Base-by-base conservation (phyloP, 53 echinoderm and acorn worm species). In the Temnopleurus reevesii region DNA sequence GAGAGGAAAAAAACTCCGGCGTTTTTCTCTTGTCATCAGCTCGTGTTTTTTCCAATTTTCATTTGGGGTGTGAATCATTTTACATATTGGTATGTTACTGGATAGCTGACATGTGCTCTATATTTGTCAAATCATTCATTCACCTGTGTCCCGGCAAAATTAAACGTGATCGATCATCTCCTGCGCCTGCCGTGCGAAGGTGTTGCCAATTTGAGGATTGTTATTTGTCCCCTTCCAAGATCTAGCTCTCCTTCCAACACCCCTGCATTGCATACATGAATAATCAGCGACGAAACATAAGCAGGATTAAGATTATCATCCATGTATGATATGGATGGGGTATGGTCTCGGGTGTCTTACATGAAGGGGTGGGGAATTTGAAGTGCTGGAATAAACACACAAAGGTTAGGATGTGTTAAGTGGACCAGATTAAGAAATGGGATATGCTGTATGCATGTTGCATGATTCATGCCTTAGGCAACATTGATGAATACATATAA, bases 51-150 rank as follows among this genome's bases (percentile, higher is more conserved):
- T 30, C 24, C 23, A 9, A 33, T 55, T 55, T 34, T 29, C n/a
- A 6, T n/a, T 9, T 21, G 35, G 30, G 34, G 55, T 54, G 51
- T 83, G 83, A 83, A 83, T 83, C 83, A 83, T 83, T 83, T 55
- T 51, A 83, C 55, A 9, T 36, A 55, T 53, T 83, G 83, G 46
- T 49, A 53, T 55, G 83, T 55, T 53, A 83, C 83, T 38, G 36
- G 83, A 55, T 83, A 71, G 71, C 71, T 41, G 71, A 43, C 71
- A 41, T 71, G 71, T 51, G 80, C 80, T 80, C 80, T 49, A 80
- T 51, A 49, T 80, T 46, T 80, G 80, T 80, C 80, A 80, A 80
- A 80, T 80, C 80, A 80, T 80, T 51, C 80, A 29, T 51, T 80
- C 80, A 80, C 80, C 80, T 80, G 80, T 80, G 80, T 46, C 80